Base-by-base conservation (phyloP, 92 coral and sea anemone genomes). In the Muricea muricata region DNA sequence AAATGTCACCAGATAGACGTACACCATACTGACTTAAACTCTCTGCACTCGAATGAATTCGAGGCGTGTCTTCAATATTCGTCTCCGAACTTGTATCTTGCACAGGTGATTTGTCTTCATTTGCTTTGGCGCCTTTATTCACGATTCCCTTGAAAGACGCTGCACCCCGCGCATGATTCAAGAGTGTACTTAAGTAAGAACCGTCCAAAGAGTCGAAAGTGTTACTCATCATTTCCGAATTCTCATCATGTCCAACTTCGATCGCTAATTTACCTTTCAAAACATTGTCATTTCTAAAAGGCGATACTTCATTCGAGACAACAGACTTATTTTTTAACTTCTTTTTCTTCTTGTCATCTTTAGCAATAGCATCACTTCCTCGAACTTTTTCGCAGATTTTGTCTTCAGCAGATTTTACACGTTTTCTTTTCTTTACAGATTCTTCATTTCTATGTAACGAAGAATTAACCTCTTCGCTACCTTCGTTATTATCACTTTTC, bases 101-200 rank as follows among this genome's bases (percentile, higher is more conserved):
- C 3, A 6, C 61, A 8, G 35, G 15, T 30, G 45, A 26, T n/a
- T 37, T 48, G 3, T 21, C n/a, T 25, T 28, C 4, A 18, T 12
- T 4, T 28, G 18, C 26, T 84, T 76, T 29, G 28, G 63, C n/a
- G n/a, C n/a, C 70, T 84, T 45, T 48, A 32, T n/a, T n/a, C 0
- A 42, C 75, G 14, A 12, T 74, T 60, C 60, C 35, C 9, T 2
- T 60, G 30, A 50, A 31, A 37, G 80, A 70, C 20, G 25, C 61
- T 7, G 7, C 48, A 15, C 0, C 12, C 13, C 24, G 80, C n/a
- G 32, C 48, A 7, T 15, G 39, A 20, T 26, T 18, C 21, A 65
- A 40, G 13, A 74, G 63, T 11, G 80, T 74, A 74, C 80, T 74
- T 30, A 74, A 74, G 50, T 74, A 74, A 8, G 80, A 74, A 26